Conservation (phyloP, 2,113 vertebrate species). For the Nothobranchius furzeri region DNA sequence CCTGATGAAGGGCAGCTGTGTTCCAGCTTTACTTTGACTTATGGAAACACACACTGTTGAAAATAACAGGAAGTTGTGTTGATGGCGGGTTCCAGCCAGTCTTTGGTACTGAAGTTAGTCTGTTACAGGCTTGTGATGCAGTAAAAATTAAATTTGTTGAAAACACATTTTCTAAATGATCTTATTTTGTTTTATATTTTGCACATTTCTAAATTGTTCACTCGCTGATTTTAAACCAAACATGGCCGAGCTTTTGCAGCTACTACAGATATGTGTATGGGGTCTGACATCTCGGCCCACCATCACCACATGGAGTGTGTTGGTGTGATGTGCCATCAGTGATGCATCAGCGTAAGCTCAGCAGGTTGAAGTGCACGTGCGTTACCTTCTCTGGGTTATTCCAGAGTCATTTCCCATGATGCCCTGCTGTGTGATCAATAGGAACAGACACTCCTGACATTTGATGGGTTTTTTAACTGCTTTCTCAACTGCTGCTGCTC, state of each 20-base stretch:
- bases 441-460: conserved; percentile 40
- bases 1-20: not conserved
- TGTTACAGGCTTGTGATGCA: not conserved
- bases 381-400: conserved; percentile 44
- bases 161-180: too few relatives aligned
- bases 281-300: too few relatives aligned
- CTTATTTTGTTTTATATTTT: too few relatives aligned
- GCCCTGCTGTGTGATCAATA: conserved; percentile 43
- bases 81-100: not conserved
- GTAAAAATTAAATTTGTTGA: too few relatives aligned
- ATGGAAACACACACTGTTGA: not conserved
- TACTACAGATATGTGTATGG: too few relatives aligned
- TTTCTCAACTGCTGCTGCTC: conserved; percentile 2
- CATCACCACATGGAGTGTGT: too few relatives aligned
- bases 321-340: conserved; percentile 11
- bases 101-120: not conserved
- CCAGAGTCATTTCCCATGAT: conserved; percentile 41
- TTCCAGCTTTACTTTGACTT: not conserved
- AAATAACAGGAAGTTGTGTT: not conserved
- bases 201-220: too few relatives aligned
- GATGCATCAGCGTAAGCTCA: conserved; percentile 33
- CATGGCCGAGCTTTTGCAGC: too few relatives aligned
- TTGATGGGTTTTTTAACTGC: conserved; percentile 33
- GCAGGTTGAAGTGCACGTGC: conserved; percentile 36
- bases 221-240: too few relatives aligned